Evolutionary conservation across 2,113 vertebrate genomes (phyloP).

Genomic region (Nothobranchius furzeri): DNA sequence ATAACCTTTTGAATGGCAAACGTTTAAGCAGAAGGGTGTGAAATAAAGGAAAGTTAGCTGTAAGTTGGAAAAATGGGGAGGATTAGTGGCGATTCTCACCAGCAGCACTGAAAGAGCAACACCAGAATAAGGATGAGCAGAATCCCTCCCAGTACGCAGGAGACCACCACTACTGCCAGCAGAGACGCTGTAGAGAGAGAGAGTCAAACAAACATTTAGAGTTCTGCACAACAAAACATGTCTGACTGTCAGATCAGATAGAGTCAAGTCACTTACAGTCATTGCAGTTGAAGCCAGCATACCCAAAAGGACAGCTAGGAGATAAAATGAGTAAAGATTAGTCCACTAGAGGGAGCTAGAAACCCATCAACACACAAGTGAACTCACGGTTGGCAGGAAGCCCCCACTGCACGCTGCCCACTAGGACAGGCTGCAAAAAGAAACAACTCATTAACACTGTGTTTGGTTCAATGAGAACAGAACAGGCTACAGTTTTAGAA

Average conservation of each 20-base stretch:
- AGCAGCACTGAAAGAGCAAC: conserved; percentile 57
- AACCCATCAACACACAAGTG: not conserved
- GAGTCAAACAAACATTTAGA: not conserved
- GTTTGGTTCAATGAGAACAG: not conserved
- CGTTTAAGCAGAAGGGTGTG: too few species aligned
- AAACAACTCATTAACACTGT: conserved; percentile 8
- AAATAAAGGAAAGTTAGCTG: too few species aligned
- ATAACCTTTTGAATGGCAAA: too few species aligned
- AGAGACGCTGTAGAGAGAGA: conserved; percentile 66
- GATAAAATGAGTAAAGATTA: conserved; percentile 4
- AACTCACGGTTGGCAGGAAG: conserved; percentile 68
- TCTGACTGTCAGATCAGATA: not conserved
- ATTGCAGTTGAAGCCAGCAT: conserved; percentile 78
- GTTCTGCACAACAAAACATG: not conserved
- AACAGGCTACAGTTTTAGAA: conserved; percentile 17
- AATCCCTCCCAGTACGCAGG: conserved; percentile 74
- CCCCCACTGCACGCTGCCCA: conserved; percentile 44
- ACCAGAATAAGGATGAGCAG: conserved; percentile 70
- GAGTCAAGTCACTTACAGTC: conserved; percentile 70
- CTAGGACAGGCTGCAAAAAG: conserved; percentile 72
- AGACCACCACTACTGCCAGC: conserved; percentile 78
- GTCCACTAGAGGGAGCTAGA: conserved; percentile 49
- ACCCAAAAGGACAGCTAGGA: conserved; percentile 77
- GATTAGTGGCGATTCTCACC: conserved; percentile 54
- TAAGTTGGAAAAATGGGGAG: too few species aligned